Conservation (phyloP, 2,797 vertebrate species). For the Molothrus ater region DNA sequence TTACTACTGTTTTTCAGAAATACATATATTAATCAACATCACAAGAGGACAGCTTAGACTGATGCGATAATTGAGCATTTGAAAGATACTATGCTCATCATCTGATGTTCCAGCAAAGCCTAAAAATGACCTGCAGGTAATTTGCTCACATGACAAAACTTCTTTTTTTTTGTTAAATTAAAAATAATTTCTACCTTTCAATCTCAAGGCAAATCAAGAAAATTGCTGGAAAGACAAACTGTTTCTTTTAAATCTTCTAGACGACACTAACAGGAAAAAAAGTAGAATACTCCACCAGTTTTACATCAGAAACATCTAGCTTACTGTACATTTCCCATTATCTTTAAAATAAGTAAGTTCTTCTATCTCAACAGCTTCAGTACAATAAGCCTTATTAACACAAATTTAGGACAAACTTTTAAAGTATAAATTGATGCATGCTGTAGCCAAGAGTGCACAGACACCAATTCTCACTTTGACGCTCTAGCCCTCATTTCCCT, state of each 20-base stretch:
- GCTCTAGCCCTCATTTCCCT: neutral
- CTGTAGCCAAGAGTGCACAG: neutral
- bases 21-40: fast-evolving
- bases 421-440: neutral
- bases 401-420: neutral
- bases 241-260: neutral
- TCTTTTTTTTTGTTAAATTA: neutral
- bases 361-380: neutral
- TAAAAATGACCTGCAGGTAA: neutral
- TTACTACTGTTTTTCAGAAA: neutral
- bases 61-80: neutral
- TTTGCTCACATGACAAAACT: neutral
- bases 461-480: neutral
- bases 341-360: neutral
- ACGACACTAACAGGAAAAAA: neutral
- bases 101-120: neutral
- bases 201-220: neutral
- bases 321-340: neutral
- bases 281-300: neutral
- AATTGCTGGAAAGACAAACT: neutral
- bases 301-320: neutral
- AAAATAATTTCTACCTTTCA: neutral
- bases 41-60: neutral
- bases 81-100: neutral
- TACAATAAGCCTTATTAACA: neutral